These are phyloP conservation scores for Saguinus midas DNA, from an alignment of 2,113 vertebrate species.

Conservation along the genomic window DNA sequence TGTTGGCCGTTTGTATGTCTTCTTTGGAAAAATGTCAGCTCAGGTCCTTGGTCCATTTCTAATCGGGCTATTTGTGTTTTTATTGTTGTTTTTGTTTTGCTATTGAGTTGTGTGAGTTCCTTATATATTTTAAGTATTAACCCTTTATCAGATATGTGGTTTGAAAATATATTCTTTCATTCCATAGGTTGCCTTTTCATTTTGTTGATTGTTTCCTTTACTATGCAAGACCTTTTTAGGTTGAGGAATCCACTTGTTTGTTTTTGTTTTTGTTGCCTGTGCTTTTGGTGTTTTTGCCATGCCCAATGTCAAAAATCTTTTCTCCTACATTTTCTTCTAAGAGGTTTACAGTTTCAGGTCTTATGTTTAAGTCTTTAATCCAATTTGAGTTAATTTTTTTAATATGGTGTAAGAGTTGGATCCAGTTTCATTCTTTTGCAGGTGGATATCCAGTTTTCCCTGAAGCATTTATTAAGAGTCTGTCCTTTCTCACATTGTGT, in stretches of 20 bases:
- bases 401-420: not conserved
- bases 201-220: too few species aligned
- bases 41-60: not conserved
- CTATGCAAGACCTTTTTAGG: not conserved
- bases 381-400: not conserved
- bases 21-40: not conserved
- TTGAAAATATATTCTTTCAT: too few species aligned
- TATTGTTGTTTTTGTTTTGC: too few species aligned
- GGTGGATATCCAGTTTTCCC: not conserved
- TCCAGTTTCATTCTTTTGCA: not conserved
- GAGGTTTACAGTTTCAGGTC: not conserved
- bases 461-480: not conserved
- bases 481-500: not conserved
- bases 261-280: not conserved
- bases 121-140: too few species aligned
- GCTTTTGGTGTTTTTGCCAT: not conserved
- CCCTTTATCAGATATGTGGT: too few species aligned
- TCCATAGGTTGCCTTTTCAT: too few species aligned
- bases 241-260: not conserved
- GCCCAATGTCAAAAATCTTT: not conserved
- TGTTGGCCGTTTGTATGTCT: not conserved
- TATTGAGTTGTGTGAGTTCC: too few species aligned
- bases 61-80: too few species aligned
- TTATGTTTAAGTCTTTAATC: not conserved
- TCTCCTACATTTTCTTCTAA: not conserved